Conservation (phyloP, 2,797 vertebrate genomes). For the Coregonus suidteri region DNA sequence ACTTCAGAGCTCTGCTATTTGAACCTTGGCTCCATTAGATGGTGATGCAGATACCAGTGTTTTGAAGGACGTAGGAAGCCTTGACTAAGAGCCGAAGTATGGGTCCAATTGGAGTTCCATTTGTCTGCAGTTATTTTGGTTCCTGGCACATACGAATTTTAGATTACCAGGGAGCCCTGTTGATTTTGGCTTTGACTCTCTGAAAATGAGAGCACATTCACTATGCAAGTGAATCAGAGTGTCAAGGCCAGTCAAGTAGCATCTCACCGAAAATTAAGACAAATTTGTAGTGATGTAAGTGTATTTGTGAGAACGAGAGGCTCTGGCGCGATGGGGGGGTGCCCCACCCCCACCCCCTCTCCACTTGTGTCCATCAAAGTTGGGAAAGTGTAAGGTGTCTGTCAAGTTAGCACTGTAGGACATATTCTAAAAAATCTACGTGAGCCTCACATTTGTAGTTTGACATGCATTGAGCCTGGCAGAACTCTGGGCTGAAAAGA, state of each 20-base stretch:
- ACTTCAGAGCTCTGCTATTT: slow-evolving; percentile 33
- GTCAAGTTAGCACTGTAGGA: slow-evolving; percentile 69
- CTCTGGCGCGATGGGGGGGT: slow-evolving; percentile 7
- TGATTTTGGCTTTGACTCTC: slow-evolving; percentile 50
- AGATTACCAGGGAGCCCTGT: slow-evolving; percentile 50
- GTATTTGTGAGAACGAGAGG: slow-evolving; percentile 14
- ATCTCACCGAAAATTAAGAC: slow-evolving; percentile 43
- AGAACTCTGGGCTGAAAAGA: slow-evolving; percentile 67
- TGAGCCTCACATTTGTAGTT: slow-evolving; percentile 62
- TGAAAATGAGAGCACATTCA: slow-evolving; percentile 51
- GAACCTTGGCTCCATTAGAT: slow-evolving; percentile 43
- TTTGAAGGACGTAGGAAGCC: slow-evolving; percentile 32
- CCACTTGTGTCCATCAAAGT: slow-evolving; percentile 46
- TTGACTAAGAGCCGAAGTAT: slow-evolving; percentile 50
- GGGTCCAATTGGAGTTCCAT: slow-evolving; percentile 42
- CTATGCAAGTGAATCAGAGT: slow-evolving; percentile 8
- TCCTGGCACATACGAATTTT: slow-evolving; percentile 47
- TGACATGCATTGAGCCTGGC: slow-evolving; percentile 69
- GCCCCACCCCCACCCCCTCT: slow-evolving; percentile 1
- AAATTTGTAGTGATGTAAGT: slow-evolving; percentile 24
- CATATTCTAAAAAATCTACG: slow-evolving; percentile 57
- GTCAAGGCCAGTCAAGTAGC: slow-evolving; percentile 51
- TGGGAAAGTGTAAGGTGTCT: slow-evolving; percentile 49
- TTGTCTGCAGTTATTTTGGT: slow-evolving; percentile 60
- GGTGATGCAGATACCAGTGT: slow-evolving; percentile 34